These are phyloP conservation scores for Dipodomys merriami DNA, from an alignment of 2,113 vertebrate genomes.

Conservation along the genomic window DNA sequence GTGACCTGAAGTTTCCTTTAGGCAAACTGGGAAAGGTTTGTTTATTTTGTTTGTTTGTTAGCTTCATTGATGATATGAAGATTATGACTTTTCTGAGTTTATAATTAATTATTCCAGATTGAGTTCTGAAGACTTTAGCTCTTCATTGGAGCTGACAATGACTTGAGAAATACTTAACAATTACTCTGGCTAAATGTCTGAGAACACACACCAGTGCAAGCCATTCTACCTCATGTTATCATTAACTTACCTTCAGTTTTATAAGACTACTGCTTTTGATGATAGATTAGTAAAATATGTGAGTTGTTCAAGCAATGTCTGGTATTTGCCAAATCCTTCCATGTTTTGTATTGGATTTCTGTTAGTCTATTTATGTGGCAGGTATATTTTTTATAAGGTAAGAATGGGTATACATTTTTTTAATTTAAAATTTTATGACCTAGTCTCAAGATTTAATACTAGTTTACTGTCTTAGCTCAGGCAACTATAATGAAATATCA, in stretches of 20 bases:
- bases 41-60: too few relatives aligned
- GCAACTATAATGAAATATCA: neutral
- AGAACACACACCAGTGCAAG: neutral
- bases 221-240: neutral
- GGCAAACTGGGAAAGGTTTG: neutral
- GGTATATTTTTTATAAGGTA: neutral
- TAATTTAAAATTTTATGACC: neutral
- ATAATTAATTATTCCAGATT: conserved; percentile 10
- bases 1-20: neutral
- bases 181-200: neutral
- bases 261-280: neutral
- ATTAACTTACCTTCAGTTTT: neutral
- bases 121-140: neutral
- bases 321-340: neutral
- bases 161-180: conserved; percentile 39
- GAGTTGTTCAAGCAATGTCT: neutral
- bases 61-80: neutral
- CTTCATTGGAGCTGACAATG: conserved; percentile 26
- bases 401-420: neutral
- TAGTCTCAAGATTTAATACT: neutral
- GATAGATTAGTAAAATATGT: neutral
- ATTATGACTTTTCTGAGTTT: neutral
- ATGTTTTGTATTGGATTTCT: neutral
- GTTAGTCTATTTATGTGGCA: neutral
- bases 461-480: neutral